Percentiles rank a stretch among this genome's conserved stretches.
These are phyloP conservation scores for Tetranychus piercei DNA, from an alignment of 2,888 invertebrate species.

Conservation along the genomic window DNA sequence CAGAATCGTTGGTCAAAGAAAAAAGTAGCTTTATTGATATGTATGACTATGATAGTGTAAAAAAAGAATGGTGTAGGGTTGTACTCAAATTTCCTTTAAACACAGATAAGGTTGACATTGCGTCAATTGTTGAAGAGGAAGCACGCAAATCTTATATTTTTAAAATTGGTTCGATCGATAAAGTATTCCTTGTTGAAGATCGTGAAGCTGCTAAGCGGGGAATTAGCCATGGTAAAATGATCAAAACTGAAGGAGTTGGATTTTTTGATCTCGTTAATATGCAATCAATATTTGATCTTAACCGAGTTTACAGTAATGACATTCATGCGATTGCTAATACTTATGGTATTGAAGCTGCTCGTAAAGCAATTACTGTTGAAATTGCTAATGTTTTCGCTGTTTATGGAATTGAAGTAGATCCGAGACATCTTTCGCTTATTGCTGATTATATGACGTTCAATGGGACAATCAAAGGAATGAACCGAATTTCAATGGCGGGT, in stretches of 20 bases:
- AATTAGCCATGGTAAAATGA: slow-evolving; percentile 36
- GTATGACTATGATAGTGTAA: slow-evolving; percentile 55
- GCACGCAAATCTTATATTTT: slow-evolving; percentile 55
- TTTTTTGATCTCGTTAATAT: slow-evolving; percentile 68
- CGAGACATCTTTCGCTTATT: slow-evolving; percentile 71
- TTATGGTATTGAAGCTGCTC: slow-evolving; percentile 92
- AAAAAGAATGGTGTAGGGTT: slow-evolving; percentile 60
- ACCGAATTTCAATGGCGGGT: slow-evolving; percentile 68
- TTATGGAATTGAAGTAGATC: slow-evolving; percentile 88
- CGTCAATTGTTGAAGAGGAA: slow-evolving; percentile 38
- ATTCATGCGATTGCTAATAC: slow-evolving; percentile 70
- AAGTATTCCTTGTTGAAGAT: slow-evolving; percentile 54
- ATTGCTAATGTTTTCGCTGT: slow-evolving; percentile 87
- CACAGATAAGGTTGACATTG: slow-evolving; percentile 37
- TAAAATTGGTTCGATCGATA: slow-evolving; percentile 57
- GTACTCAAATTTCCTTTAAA: slow-evolving; percentile 40
- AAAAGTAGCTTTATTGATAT: slow-evolving; percentile 38
- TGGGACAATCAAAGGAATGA: slow-evolving; percentile 72
- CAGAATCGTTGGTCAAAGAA: slow-evolving; percentile 24
- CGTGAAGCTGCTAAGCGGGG: slow-evolving; percentile 26
- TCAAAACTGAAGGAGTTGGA: slow-evolving; percentile 91
- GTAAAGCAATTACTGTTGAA: slow-evolving; percentile 68
- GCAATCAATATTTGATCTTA: slow-evolving; percentile 54
- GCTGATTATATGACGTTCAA: slow-evolving; percentile 97
- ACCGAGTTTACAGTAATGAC: slow-evolving; percentile 74